Base-by-base conservation (phyloP, 2,888 invertebrate species). In the Drosophila tanythrix region DNA sequence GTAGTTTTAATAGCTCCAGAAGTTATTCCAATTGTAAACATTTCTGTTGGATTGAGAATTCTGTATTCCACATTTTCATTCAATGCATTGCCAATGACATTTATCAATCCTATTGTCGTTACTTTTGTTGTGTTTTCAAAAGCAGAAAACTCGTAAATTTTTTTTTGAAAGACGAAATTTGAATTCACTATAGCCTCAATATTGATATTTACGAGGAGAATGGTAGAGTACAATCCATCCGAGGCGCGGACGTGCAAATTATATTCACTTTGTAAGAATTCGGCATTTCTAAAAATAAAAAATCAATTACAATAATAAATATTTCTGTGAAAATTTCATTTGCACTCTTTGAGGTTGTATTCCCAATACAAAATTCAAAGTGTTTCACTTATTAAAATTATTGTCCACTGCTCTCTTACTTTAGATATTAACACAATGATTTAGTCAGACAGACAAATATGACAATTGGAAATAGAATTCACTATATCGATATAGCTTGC, bases 1-100 rank as follows among this genome's bases (percentile, higher is more conserved):
- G 96, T 96, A 7, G 97, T 97, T 89, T 96, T 95, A 69, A 99
- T 95, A 2, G 97, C 98, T 38, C 99, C 99, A 13, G 99, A 98
- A 25, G 98, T 98, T 25, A 94, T 92, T 2, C 98, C 98, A 86
- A 99, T 97, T 85, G 95, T 95, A 92, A 99, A 99, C 93, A 96
- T 95, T 62, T 96, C 95, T 1, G 96, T 96, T 0, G 98, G 98
- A 94, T 99, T 99, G 40, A 98, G 94, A 71, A 99, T 97, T 62
- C 94, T 94, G 93, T 98, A 99, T 82, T 96, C 95, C 13, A 98
- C 94, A 92, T 98, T 97, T 91, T 98, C 98, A 92, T 98, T 97
- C 71, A 98, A 94, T 63, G 95, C 95, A 77, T 96, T 96, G 10
- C 98, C 98, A 35, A 98, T 94, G n/a, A 98, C 97, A 93, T 96